Evolutionary conservation across 2,113 vertebrate species (phyloP).

Genomic region (Columba janthina): DNA sequence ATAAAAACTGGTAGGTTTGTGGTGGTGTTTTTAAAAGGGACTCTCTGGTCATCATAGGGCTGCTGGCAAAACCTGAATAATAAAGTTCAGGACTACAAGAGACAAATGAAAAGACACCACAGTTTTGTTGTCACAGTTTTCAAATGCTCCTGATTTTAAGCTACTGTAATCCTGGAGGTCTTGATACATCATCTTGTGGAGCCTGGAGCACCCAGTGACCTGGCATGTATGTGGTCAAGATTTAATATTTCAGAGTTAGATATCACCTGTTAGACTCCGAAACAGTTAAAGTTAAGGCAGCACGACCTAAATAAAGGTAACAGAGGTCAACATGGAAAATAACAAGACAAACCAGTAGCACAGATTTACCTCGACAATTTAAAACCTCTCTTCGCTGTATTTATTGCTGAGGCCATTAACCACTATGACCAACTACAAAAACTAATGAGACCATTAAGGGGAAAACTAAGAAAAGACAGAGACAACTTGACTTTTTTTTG

Average conservation of each 20-base stretch:
- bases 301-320: slow-evolving; percentile 29
- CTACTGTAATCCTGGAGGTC: neutral
- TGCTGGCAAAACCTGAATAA: neutral
- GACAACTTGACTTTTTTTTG: slow-evolving; percentile 34
- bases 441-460: slow-evolving; percentile 69
- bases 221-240: neutral
- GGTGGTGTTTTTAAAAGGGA: neutral
- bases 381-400: slow-evolving; percentile 37
- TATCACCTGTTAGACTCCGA: neutral
- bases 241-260: neutral
- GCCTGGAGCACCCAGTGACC: neutral
- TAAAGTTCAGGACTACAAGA: neutral
- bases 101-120: neutral
- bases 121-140: neutral
- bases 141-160: neutral
- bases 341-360: slow-evolving; percentile 44
- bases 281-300: slow-evolving; percentile 7
- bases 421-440: slow-evolving; percentile 62
- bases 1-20: neutral
- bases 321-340: slow-evolving; percentile 25
- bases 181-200: neutral
- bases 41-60: neutral
- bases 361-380: slow-evolving; percentile 33
- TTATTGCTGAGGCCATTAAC: slow-evolving; percentile 71
- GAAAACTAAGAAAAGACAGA: slow-evolving; percentile 57